Base-by-base conservation (phyloP, 2,113 vertebrate genomes). In the Vulpes ferrilata region DNA sequence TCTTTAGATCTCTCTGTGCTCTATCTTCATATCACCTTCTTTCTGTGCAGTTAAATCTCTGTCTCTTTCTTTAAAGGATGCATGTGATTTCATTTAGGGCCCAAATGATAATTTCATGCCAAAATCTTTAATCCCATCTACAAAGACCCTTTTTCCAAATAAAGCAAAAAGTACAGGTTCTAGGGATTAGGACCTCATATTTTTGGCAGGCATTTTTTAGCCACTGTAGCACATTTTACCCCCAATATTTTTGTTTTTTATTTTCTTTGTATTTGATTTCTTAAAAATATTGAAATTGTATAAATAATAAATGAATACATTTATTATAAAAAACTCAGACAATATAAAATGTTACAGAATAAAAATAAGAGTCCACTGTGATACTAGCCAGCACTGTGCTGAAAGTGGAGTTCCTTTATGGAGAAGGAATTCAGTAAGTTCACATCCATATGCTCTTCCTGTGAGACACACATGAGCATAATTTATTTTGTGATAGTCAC, bases 251-350 rank as follows among this genome's bases (percentile, higher is more conserved):
- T 67, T 55, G 0, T 73, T 9, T 48, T 84, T 92, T 43, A 48
- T 30, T 96, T 57, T 89, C 4, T 79, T 87, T 83, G n/a, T 48
- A n/a, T 73, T 90, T 73, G 62, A 92, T 57, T 92, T 48, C 76
- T 71, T 76, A 64, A 80, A 22, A 84, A 84, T 94, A 30, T 74
- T 92, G 55, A 51, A 35, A 38, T 64, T 55, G 23, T 17, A 85
- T 64, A 88, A 76, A 59, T 62, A 93, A 90, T 71, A 69, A 62
- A 55, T 80, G 51, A 80, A 30, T 60, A 65, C 65, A 62, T 38
- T 82, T 23, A 69, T 51, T 85, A 48, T 84, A 62, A 84, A 94
- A 95, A 91, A 64, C 64, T 88, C 83, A 71, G 32, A 65, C 19
- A 38, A 27, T 64, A 79, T 51, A 84, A 90, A 85, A 85, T 92